Evolutionary conservation across 1,140 invertebrate genomes (phyloP), one percentile per base, ranked within the genome.

Genomic region (Macrocentrus cingulum): DNA sequence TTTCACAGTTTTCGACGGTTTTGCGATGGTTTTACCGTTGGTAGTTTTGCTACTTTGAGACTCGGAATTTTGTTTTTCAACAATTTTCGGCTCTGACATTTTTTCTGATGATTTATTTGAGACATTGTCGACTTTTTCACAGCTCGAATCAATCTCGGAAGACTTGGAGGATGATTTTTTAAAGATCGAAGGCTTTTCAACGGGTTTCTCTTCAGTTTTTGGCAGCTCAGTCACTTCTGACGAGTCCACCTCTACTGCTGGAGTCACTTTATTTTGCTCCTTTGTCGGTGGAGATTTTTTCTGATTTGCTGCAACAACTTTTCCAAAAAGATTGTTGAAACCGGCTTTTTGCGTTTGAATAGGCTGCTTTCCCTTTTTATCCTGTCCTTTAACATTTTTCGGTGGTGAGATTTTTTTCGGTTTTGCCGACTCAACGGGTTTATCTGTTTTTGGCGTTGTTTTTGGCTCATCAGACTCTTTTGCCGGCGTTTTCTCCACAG

Each of bases 271-370:
- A 25, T 54, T 36, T 51, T 15, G 3, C 15, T 15, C 20, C 42
- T 46, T 56, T 0, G 22, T 19, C 11, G 50, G 29, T 16, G 19
- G 29, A n/a, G 19, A 18, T 39, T 63, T 67, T 41, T 53, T 61
- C 25, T 48, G 69, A 46, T 60, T 70, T 5, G 15, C 18, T 20
- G 32, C 49, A 20, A 34, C 13, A 7, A 46, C 55, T 64, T 68
- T 76, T 20, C 65, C 66, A 65, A 76, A 77, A 3, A 78, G 57
- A 63, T 69, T 71, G 22, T 65, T 66, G 32, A 74, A 71, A 6
- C 71, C 72, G 52, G 66, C 55, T 52, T 69, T 60, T 1, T 62
- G 65, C 8, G 66, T 62, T 22, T 67, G 66, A 6, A 69, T 34
- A 6, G 66, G 64, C 51, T 72, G 71, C 39, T 72, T 70, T 9